Base-by-base conservation (phyloP, 2,888 invertebrate species). In the Pediacus dermestoides region DNA sequence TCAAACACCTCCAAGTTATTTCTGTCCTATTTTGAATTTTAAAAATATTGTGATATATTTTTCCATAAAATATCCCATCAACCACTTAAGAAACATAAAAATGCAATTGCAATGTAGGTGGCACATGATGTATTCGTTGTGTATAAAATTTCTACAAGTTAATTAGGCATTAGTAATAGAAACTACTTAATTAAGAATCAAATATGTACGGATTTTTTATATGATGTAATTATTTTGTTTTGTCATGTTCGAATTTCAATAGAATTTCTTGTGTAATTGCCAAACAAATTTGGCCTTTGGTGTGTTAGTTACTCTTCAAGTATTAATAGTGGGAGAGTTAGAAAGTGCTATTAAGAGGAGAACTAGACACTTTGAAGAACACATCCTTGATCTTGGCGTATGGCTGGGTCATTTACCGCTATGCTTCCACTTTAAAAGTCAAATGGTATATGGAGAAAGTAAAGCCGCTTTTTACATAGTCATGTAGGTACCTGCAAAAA, bases 381-480 rank as follows among this genome's bases (percentile, higher is more conserved):
- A 45, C 44, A 50, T 45, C 54, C 50, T 54, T 52, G 54, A 54
- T 51, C 54, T 52, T 54, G 53, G 44, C 16, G 31, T 34, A 30
- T 13, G 31, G 26, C 36, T 31, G 39, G 41, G 34, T 37, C 34
- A 32, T 36, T 34, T 36, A 40, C 39, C 33, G 37, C 44, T 18
- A 18, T 18, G 21, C n/a, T n/a, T n/a, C n/a, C 18, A 37, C 32
- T 38, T 30, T 25, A 40, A 27, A 28, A 42, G 35, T 30, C 16
- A 26, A 46, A 39, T 39, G 31, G 36, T 31, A 38, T 34, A 34
- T 32, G 25, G n/a, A n/a, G n/a, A n/a, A 38, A 44, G 53, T 44
- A 51, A 53, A 53, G 51, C 51, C 51, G 38, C 37, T 39, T 26
- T 28, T 35, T 37, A 37, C 37, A 30, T 37, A 35, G 30, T 41